Evolutionary conservation across 2,797 vertebrate species (phyloP).

Genomic region (Phrynocephalus guinanensis): DNA sequence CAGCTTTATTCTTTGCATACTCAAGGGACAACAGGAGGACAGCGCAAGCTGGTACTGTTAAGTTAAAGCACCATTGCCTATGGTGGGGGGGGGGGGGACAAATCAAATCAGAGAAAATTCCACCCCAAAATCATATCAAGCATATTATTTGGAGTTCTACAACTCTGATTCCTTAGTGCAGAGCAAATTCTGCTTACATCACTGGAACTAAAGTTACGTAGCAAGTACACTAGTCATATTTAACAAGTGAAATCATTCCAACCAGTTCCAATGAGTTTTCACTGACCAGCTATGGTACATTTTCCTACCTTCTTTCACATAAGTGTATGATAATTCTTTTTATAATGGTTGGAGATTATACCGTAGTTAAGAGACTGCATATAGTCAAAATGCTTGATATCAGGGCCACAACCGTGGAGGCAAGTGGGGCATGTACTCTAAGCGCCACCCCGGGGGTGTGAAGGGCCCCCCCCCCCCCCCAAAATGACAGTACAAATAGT

Average conservation of each 20-base stretch:
- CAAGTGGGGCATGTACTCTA: no score
- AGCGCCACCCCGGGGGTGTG: no score
- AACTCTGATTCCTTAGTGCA: background rate
- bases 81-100: no score
- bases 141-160: background rate
- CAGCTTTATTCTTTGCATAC: conserved; percentile 27
- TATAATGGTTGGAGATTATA: background rate
- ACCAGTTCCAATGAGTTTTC: background rate
- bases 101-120: conserved; percentile 5
- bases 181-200: background rate
- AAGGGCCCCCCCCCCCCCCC: no score
- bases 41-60: background rate
- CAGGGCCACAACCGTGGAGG: no score
- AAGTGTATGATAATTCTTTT: background rate
- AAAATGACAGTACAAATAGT: no score
- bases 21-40: background rate
- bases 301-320: background rate
- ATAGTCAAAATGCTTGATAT: no score
- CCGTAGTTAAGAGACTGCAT: background rate
- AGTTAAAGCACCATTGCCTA: background rate
- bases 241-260: background rate
- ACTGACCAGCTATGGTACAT: background rate
- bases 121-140: background rate
- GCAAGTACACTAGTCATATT: background rate
- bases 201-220: background rate